Evolutionary conservation across 1,140 invertebrate species (phyloP).

Genomic region (Globodera ellingtonae): DNA sequence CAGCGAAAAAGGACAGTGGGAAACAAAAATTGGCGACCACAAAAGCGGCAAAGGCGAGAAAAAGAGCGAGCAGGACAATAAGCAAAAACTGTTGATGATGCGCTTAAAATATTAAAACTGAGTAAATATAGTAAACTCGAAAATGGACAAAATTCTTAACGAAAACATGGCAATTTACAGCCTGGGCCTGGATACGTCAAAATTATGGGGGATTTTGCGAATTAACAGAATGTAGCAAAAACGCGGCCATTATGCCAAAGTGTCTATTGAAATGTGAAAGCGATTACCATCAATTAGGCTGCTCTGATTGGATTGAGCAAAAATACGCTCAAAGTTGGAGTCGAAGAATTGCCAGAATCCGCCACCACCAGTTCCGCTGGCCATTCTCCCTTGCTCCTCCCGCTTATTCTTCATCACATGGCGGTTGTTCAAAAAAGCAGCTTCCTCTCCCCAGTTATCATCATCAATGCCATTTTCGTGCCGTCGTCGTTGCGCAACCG

Average conservation of each 20-base stretch:
- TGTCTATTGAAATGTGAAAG: too few species aligned
- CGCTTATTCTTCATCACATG: not conserved
- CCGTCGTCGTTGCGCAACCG: too few species aligned
- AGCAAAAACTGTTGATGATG: not conserved
- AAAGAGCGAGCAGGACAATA: not conserved
- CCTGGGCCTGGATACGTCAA: too few species aligned
- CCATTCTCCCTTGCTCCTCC: not conserved
- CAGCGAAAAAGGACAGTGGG: too few species aligned
- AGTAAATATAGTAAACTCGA: too few species aligned
- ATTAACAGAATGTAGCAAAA: too few species aligned
- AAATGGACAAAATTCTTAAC: too few species aligned
- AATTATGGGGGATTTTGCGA: too few species aligned
- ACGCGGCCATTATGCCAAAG: too few species aligned
- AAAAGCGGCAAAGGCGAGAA: not conserved
- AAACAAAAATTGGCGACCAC: not conserved
- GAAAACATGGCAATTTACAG: too few species aligned
- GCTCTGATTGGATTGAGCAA: not conserved
- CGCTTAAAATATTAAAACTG: not conserved
- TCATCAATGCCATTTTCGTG: not conserved
- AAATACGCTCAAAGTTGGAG: not conserved
- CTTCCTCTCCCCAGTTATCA: not conserved
- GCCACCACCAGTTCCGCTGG: not conserved
- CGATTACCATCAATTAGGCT: too few species aligned
- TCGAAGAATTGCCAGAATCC: not conserved
- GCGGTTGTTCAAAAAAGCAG: too few species aligned